Percentiles rank a stretch among this genome's conserved stretches.
Evolutionary conservation across 2,797 vertebrate species (phyloP).

Genomic region (Potorous gilbertii): DNA sequence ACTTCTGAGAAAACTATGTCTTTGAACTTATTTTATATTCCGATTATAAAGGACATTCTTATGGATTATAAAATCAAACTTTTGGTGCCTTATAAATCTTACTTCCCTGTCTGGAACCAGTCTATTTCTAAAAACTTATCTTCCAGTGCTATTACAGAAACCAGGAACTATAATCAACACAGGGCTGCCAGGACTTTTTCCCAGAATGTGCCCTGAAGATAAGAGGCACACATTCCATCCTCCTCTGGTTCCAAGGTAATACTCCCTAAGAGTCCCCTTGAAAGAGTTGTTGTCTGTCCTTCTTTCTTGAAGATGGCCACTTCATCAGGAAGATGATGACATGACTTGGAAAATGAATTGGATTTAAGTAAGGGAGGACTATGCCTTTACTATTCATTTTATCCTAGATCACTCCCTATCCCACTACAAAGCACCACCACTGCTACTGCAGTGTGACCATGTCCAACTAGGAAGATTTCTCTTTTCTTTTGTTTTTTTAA

Average conservation of each 20-base stretch:
- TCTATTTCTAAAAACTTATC: background rate
- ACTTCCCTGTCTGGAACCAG: background rate
- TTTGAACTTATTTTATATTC: background rate
- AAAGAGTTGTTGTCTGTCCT: too few species aligned
- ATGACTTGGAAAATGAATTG: too few species aligned
- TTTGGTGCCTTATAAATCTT: background rate
- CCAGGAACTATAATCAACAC: background rate
- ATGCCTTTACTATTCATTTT: background rate
- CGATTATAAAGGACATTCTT: background rate
- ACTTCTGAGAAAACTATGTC: background rate
- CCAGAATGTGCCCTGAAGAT: background rate
- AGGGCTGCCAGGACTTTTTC: background rate
- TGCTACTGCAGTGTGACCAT: background rate
- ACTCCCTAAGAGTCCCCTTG: background rate
- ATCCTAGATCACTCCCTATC: background rate
- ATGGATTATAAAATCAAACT: background rate
- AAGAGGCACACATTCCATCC: background rate
- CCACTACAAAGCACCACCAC: background rate
- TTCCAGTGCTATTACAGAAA: background rate
- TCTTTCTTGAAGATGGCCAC: too few species aligned
- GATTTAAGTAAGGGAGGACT: too few species aligned
- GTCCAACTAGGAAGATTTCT: background rate
- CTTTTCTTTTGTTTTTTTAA: too few species aligned
- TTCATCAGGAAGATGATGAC: too few species aligned
- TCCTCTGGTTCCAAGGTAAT: background rate